Evolutionary conservation across 2,113 vertebrate species (phyloP), one percentile per base, ranked within the genome.

Genomic region (Epinephelus fuscoguttatus): DNA sequence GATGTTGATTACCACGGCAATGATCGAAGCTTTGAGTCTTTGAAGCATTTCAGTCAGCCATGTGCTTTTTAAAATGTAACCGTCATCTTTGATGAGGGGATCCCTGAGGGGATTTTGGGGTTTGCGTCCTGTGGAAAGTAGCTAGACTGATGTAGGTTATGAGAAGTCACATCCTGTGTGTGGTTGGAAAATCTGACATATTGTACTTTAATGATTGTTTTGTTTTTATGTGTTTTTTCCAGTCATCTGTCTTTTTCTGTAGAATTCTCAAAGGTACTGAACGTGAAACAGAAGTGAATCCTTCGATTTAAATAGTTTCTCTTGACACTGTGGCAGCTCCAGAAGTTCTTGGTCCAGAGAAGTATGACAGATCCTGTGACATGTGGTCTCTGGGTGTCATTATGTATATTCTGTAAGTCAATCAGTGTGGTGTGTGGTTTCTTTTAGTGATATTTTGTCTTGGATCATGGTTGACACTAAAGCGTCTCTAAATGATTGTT

Each of bases 391-490:
- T 85, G 42, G 78, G 67, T 76, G 84, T 85, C 80, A 82, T 75
- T 12, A 75, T 82, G 72, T 82, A 82, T 15, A 82, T 98, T 90
- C 97, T 98, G 97, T 98, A 97, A 82, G 80, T 70, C 67, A 47
- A 96, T 97, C 96, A 69, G 88, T 97, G 9, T 96, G 7, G 96
- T 0, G 17, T 47, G 9, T 96, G 6, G 33, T 50, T 50, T 98
- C 37, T 37, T 42, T 14, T 6, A 2, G 18, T 33, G 19, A 4
- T 55, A 30, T 60, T 33, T 55, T 5, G 17, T 30, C 4, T 45
- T 45, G 49, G 0, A 45, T 9, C 33, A 15, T 30, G 45, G 17
- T 75, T 75, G 42, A 37, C 23, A 17, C 7, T 76, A 17, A 47
- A 23, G 40, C n/a, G 18, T 57, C 3, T 69, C 18, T 30, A 53